phyloP scores from a whole-genome alignment of 2,113 vertebrate species.

The Oncorhynchus gorbuscha region DNA sequence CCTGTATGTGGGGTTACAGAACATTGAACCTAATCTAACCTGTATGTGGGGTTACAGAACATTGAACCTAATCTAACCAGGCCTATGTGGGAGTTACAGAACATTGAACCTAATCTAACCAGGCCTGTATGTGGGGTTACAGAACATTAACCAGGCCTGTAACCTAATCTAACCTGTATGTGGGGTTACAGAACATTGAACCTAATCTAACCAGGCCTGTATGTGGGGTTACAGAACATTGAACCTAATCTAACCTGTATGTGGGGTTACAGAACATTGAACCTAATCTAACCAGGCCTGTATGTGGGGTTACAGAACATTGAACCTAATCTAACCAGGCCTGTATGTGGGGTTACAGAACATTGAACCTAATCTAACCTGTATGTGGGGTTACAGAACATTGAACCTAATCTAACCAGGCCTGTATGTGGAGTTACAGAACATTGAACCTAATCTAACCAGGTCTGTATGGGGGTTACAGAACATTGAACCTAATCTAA shows the following conservation, averaged over 20 bases:
- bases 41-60: slow-evolving; percentile 29
- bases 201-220: slow-evolving; percentile 15
- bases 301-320: too few relatives aligned
- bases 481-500: slow-evolving; percentile 22
- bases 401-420: slow-evolving; percentile 36
- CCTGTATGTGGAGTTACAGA: not conserved
- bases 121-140: not conserved
- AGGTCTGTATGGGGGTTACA: not conserved
- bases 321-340: too few relatives aligned
- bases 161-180: slow-evolving; percentile 9
- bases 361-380: slow-evolving; percentile 36
- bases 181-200: slow-evolving; percentile 33
- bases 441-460: slow-evolving; percentile 44
- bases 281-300: slow-evolving; percentile 28
- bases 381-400: slow-evolving; percentile 19
- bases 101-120: slow-evolving; percentile 43
- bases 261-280: slow-evolving; percentile 32
- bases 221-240: slow-evolving; percentile 34
- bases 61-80: slow-evolving; percentile 45
- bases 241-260: slow-evolving; percentile 6
- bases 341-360: not conserved
- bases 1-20: not conserved
- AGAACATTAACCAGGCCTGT: slow-evolving; percentile 53
- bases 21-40: slow-evolving; percentile 30
- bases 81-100: not conserved